Percentiles rank a stretch among this genome's conserved stretches.
Conservation (phyloP, 2,888 invertebrate genomes). For the Bugulina stolonifera region DNA sequence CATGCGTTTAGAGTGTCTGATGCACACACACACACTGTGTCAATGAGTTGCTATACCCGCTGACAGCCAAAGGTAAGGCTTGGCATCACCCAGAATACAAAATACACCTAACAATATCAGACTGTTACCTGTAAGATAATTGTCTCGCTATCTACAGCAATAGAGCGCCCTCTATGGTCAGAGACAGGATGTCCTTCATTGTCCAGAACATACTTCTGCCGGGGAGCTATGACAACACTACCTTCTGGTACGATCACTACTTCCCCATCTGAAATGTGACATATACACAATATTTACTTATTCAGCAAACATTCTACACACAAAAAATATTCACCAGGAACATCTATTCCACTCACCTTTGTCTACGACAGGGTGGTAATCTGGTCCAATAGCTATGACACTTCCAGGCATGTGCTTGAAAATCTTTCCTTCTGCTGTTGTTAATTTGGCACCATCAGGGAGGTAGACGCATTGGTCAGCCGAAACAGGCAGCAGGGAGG, state of each 20-base stretch:
- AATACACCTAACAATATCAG: too few relatives aligned
- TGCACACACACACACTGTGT: too few relatives aligned
- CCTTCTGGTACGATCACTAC: conserved; percentile 9
- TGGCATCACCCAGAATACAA: too few relatives aligned
- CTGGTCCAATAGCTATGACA: conserved; percentile 23
- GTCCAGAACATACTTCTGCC: conserved; percentile 17
- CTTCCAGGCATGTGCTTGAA: conserved; percentile 16
- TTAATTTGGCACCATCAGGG: background rate
- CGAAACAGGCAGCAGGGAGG: conserved; percentile 19
- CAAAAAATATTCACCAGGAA: too few relatives aligned
- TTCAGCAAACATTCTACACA: too few relatives aligned
- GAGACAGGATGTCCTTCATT: conserved; percentile 13
- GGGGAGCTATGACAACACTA: conserved; percentile 24
- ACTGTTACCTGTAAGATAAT: conserved; percentile 17
- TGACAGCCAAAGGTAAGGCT: too few relatives aligned
- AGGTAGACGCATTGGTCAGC: conserved; percentile 11
- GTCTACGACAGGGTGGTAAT: conserved; percentile 21
- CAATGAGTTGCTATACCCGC: too few relatives aligned
- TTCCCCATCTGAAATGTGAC: background rate
- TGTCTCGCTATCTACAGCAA: conserved; percentile 2
- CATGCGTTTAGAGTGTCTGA: too few relatives aligned
- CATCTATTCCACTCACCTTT: too few relatives aligned
- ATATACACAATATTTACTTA: too few relatives aligned
- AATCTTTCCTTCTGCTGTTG: conserved; percentile 13
- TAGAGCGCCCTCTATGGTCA: conserved; percentile 24